Conservation (phyloP, 2,113 vertebrate species). For the Phylloscopus trochiloides region DNA sequence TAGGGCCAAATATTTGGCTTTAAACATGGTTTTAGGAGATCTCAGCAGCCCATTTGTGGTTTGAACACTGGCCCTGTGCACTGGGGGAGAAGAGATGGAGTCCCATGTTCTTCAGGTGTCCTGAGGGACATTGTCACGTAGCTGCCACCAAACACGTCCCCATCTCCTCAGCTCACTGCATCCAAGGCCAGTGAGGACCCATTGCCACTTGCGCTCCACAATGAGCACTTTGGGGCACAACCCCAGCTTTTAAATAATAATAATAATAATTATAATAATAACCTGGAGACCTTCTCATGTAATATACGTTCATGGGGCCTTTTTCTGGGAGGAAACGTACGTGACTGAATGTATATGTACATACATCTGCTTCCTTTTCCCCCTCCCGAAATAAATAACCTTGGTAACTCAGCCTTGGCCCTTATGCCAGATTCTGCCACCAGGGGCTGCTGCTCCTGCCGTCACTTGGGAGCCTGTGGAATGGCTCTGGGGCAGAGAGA, state of each 20-base stretch:
- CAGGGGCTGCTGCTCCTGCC: not conserved
- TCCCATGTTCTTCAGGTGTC: not conserved
- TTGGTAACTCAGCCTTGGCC: not conserved
- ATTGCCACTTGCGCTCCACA: not conserved
- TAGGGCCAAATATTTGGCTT: not conserved
- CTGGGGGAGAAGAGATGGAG: not conserved
- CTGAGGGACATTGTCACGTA: not conserved
- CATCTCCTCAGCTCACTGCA: not conserved
- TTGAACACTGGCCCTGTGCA: not conserved
- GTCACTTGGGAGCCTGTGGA: rapidly evolving
- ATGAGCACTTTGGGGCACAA: not conserved
- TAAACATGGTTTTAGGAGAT: not conserved
- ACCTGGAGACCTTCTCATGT: not conserved
- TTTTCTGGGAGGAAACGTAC: not conserved
- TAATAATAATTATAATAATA: not conserved
- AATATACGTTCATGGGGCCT: conserved; percentile 5
- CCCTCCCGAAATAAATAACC: conserved; percentile 35
- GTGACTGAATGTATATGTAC: conserved; percentile 42
- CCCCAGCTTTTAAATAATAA: conserved; percentile 36
- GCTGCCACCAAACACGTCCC: not conserved
- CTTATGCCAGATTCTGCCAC: rapidly evolving
- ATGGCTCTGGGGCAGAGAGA: not conserved
- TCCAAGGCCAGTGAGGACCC: not conserved
- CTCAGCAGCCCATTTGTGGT: not conserved
- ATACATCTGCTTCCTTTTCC: not conserved